Conservation (phyloP, 2,888 invertebrate species). For the Emmelina monodactyla region DNA sequence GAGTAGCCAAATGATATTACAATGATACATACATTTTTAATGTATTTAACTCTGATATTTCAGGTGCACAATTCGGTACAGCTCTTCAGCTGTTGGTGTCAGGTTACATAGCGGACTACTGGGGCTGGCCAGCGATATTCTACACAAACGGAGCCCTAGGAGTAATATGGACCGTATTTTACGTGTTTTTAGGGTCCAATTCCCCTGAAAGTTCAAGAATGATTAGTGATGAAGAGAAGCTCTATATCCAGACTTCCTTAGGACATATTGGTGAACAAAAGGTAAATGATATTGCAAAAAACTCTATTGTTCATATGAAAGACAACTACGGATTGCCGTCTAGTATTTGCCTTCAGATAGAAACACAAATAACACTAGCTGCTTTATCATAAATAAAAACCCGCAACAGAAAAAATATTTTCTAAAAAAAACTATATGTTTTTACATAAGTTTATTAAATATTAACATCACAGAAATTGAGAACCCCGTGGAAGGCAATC, state of each 20-base stretch:
- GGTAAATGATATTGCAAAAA: slow-evolving; percentile 17
- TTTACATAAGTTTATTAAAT: no score
- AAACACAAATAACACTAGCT: no score
- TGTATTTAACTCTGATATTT: slow-evolving; percentile 13
- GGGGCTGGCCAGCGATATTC: slow-evolving; percentile 70
- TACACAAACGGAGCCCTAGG: slow-evolving; percentile 59
- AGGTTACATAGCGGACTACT: slow-evolving; percentile 20
- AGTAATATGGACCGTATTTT: slow-evolving; percentile 51
- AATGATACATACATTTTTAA: no score
- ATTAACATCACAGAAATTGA: slow-evolving; percentile 15
- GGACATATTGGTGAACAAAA: slow-evolving; percentile 21
- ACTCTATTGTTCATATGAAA: no score
- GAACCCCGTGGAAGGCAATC: slow-evolving; percentile 66
- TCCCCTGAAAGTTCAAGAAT: slow-evolving; percentile 56
- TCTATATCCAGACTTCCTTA: slow-evolving; percentile 63
- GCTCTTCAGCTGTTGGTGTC: slow-evolving; percentile 56
- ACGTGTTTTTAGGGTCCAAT: slow-evolving; percentile 61
- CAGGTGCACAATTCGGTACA: slow-evolving; percentile 62
- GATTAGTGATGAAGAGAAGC: slow-evolving; percentile 66
- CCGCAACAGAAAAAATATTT: no score
- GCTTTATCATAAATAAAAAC: no score
- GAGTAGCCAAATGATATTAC: no score
- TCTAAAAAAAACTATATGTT: no score
- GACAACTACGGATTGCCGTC: no score
- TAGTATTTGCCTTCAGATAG: no score